phyloP scores from a whole-genome alignment of 2,797 vertebrate genomes.

The Sebastes minor region DNA sequence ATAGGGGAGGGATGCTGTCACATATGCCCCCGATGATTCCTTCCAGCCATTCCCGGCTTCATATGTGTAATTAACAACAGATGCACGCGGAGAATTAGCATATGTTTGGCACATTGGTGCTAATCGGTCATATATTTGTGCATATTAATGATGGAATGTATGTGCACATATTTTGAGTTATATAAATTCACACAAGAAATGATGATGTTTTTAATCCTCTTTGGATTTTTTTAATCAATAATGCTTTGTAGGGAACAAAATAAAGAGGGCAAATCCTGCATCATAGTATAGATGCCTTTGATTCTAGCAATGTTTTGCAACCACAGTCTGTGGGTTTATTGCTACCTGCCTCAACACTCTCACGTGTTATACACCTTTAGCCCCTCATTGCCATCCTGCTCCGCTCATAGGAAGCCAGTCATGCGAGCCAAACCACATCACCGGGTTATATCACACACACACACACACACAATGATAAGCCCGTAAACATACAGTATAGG shows the following conservation, averaged over 20 bases:
- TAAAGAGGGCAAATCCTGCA: constrained; percentile 16
- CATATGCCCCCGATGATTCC: constrained; percentile 71
- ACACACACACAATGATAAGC: constrained; percentile 57
- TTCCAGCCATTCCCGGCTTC: constrained; percentile 79
- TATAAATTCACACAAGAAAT: constrained; percentile 41
- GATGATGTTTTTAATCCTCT: constrained; percentile 45
- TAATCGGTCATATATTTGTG: constrained; percentile 80
- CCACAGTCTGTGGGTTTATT: constrained; percentile 5
- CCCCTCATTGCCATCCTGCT: constrained; percentile 37
- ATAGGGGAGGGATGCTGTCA: constrained; percentile 55
- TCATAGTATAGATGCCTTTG: constrained; percentile 1
- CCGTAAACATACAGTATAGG: constrained; percentile 63
- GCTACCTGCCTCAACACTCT: constrained; percentile 29
- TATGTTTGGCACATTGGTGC: constrained; percentile 81
- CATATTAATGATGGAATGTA: constrained; percentile 75
- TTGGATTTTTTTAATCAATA: constrained; percentile 37
- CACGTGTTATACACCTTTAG: constrained; percentile 25
- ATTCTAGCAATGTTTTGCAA: not conserved
- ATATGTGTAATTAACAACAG: constrained; percentile 85
- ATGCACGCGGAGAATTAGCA: constrained; percentile 83
- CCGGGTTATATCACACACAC: constrained; percentile 64
- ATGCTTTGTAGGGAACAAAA: constrained; percentile 33
- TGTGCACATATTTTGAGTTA: constrained; percentile 58
- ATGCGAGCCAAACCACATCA: constrained; percentile 65
- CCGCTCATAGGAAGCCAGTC: constrained; percentile 51